Evolutionary conservation across 2,888 invertebrate genomes (phyloP), one percentile per base, ranked within the genome.

Genomic region (Criorhina ranunculi): DNA sequence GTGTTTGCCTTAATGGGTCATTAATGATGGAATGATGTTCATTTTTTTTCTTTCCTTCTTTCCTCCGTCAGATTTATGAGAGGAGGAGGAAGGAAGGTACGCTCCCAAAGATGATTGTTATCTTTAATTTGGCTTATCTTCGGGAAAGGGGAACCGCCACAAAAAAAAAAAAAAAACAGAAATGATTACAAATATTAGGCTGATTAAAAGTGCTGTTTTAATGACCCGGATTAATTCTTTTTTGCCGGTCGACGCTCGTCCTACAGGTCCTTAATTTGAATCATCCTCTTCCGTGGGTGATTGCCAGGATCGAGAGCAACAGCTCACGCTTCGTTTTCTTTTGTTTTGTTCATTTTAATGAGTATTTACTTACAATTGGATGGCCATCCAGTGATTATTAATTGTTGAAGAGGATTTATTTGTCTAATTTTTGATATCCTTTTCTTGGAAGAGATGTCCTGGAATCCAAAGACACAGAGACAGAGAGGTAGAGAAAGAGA

Each of bases 11-110:
- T 81, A 81, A 81, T 81, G 81, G 75, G 62, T 69, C 75, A 81
- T 81, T 81, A 81, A 81, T 81, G 81, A 81, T 76, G 33, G 51
- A 64, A 76, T 76, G 73, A 76, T 76, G 81, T 62, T 69, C 40
- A 19, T 31, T 40, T 37, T 57, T n/a, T 0, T 24, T 46, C 7
- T 66, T 17, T 49, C 9, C 49, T 5, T 69, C 24, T 49, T 37
- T 11, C 11, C 31, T 33, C 11, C 44, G 40, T 9, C 53, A 59
- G 62, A 75, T 80, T 75, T 75, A 75, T 78, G 49, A 46, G 33
- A 4, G 24, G 31, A 29, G 46, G 24, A 55, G 40, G 37, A 64
- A 53, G 53, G 51, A 40, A n/a, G n/a, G n/a, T n/a, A n/a, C n/a
- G 24, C 24, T 4, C 46, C 17, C 4, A 7, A 11, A 24, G 44